Evolutionary conservation across 2,113 vertebrate species (phyloP), one percentile per base, ranked within the genome.

Genomic region (Hippoglossus stenolepis): DNA sequence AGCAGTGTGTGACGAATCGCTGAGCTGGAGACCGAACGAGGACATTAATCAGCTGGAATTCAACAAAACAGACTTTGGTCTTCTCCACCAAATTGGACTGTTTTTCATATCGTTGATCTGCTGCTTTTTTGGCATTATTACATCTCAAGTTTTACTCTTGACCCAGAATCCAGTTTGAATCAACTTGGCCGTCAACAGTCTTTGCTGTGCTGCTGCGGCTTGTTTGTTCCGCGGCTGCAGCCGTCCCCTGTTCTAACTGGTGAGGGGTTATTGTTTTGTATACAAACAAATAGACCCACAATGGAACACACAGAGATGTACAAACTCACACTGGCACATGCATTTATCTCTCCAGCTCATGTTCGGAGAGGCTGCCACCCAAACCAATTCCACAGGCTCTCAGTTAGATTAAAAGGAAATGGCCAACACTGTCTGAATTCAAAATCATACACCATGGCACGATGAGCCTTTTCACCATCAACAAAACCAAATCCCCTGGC

Each of bases 41-140:
- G 45, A 73, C 85, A 88, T 93, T 85, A 84, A 91, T 91, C 87
- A 86, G 84, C 38, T 84, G 65, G 53, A 86, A 89, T 85, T 80
- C 66, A 70, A 70, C 73, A 45, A 79, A 85, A 90, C 67, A 82
- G 71, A 79, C 58, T 56, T 28, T 60, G 54, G 74, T 83, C 84
- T 56, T 68, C 74, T 5, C 13, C 38, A 72, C 72, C 18, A 79
- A 85, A 91, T 79, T 65, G 60, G 82, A 78, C 69, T 49, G 68
- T 90, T 88, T 84, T 80, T 90, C 83, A 87, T 83, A 69, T 65
- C 75, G 80, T 72, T 84, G 85, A 79, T 74, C 61, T 40, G 58
- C 57, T 73, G 73, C 65, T 66, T 72, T 75, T 40, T 56, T 78
- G 72, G 67, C 38, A 62, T 47, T 47, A 70, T 35, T 26, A 70